Conservation (phyloP, 92 coral and sea anemone species). For the Palythoa grandiflora region DNA sequence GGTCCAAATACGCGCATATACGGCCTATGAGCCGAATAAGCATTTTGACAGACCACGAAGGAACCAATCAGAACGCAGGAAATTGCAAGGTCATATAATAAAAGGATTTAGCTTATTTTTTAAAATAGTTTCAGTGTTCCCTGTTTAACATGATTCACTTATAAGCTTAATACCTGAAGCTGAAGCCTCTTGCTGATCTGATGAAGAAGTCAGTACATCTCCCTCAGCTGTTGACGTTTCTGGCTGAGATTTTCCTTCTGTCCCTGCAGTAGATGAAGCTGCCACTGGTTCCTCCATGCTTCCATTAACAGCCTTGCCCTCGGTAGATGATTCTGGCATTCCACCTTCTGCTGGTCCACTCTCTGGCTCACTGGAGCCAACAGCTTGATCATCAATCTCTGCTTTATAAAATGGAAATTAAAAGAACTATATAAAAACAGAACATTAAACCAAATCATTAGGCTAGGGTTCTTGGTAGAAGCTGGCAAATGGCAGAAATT, state of each 20-base stretch:
- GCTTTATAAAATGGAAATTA: not conserved
- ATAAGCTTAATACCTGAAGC: slow-evolving; percentile 49
- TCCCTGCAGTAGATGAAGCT: slow-evolving; percentile 30
- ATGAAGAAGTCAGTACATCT: slow-evolving; percentile 9
- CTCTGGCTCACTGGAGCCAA: slow-evolving; percentile 88
- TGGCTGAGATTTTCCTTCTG: not conserved
- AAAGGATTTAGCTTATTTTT: no score
- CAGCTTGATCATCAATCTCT: slow-evolving; percentile 82
- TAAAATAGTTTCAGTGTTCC: no score
- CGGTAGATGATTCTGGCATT: slow-evolving; percentile 32
- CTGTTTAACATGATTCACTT: not conserved
- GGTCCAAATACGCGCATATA: no score
- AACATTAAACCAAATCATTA: no score
- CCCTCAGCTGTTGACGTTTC: slow-evolving; percentile 24
- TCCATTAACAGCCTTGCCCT: slow-evolving; percentile 19
- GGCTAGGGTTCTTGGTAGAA: no score
- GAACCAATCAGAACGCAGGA: no score
- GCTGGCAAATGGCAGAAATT: no score
- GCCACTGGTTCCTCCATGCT: slow-evolving; percentile 18
- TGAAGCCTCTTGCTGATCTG: slow-evolving; percentile 8
- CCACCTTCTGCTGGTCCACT: slow-evolving; percentile 38
- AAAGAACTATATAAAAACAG: no score
- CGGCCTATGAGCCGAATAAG: no score
- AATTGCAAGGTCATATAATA: no score
- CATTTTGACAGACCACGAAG: no score